A percentile compares a stretch with the other conserved stretches of the same genome.
These are phyloP conservation scores for Chelonoidis abingdonii DNA, from an alignment of 2,113 vertebrate genomes.

Conservation along the genomic window DNA sequence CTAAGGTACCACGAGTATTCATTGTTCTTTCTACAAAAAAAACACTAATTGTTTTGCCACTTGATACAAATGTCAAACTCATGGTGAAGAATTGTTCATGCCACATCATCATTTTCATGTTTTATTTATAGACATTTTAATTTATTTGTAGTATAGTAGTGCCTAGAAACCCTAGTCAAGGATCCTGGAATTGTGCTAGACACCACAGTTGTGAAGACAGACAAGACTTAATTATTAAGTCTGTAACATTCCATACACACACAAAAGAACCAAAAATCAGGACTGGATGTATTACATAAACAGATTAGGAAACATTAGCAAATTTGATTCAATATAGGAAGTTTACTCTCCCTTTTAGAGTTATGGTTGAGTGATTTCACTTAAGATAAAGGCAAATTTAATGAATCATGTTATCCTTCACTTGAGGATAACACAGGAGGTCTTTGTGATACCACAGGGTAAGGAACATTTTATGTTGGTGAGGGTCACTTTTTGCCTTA, in stretches of 20 bases:
- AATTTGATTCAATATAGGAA: conserved; percentile 11
- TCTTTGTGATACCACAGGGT: background rate
- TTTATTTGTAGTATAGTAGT: background rate
- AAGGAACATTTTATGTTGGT: fast-evolving
- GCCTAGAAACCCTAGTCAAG: background rate
- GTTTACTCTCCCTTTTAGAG: background rate
- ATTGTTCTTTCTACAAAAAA: no score
- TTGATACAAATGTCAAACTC: background rate
- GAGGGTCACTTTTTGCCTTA: background rate
- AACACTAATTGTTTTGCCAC: background rate
- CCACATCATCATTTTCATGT: fast-evolving
- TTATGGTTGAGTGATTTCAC: background rate
- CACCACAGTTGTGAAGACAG: background rate
- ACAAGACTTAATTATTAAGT: background rate
- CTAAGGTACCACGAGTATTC: no score
- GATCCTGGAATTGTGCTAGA: fast-evolving
- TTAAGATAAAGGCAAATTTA: fast-evolving
- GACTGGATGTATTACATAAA: background rate
- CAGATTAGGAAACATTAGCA: conserved; percentile 1
- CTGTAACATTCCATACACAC: background rate
- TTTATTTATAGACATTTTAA: background rate
- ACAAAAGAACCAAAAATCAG: background rate
- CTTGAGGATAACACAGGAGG: background rate
- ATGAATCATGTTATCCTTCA: background rate
- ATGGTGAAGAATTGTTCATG: fast-evolving